Conservation (phyloP, 2,113 vertebrate genomes). For the Lasiurus cinereus region DNA sequence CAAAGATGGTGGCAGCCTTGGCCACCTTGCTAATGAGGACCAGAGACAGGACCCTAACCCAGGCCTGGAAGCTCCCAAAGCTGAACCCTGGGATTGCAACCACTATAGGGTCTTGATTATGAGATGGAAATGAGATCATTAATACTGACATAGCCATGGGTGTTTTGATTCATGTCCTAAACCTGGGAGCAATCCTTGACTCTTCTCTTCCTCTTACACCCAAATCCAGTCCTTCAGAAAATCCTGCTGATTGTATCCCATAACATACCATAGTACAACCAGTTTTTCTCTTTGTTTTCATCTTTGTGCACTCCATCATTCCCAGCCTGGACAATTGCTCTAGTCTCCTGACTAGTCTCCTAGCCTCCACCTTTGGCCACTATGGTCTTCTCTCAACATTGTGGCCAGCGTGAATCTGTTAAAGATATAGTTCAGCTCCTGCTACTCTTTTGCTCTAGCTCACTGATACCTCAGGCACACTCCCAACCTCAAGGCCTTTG, state of each 20-base stretch:
- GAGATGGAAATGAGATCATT: neutral
- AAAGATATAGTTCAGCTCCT: neutral
- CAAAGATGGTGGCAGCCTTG: neutral
- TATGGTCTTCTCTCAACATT: neutral
- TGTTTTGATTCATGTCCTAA: neutral
- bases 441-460: neutral
- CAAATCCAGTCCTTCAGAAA: neutral
- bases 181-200: neutral
- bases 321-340: neutral
- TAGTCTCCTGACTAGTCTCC: neutral
- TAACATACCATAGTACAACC: neutral
- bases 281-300: neutral
- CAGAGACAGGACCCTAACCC: neutral
- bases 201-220: neutral
- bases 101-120: neutral
- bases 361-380: neutral
- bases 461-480: neutral
- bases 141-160: accelerated
- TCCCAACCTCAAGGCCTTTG: neutral
- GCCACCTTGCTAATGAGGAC: neutral
- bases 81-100: neutral
- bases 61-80: neutral
- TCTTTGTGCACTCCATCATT: too few relatives aligned
- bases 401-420: neutral
- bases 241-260: neutral